Percentiles rank a stretch among this genome's conserved stretches.
Evolutionary conservation across 2,797 vertebrate species (phyloP).

Genomic region (Corythornis leucogaster): DNA sequence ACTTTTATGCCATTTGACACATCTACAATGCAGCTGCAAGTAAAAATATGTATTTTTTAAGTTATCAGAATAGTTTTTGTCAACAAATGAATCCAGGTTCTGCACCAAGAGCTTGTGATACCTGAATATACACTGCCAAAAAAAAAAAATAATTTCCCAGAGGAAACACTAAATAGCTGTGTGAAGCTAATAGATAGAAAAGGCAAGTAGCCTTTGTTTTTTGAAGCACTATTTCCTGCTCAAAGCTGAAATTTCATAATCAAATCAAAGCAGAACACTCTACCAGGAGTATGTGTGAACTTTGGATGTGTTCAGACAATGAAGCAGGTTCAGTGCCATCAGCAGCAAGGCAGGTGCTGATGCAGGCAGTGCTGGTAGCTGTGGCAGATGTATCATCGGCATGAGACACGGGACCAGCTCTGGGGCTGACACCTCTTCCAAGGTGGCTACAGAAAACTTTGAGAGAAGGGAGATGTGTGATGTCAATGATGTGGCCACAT

Average conservation of each 20-base stretch:
- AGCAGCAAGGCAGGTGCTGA: not conserved
- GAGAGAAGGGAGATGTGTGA: not conserved
- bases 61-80: not conserved
- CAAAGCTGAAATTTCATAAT: not conserved
- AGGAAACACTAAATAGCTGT: not conserved
- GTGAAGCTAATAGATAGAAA: not conserved
- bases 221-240: not conserved
- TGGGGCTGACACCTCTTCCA: not conserved
- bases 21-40: constrained; percentile 8
- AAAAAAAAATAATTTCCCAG: fast-evolving
- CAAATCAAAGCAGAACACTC: not conserved
- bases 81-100: not conserved
- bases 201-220: not conserved
- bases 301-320: not conserved
- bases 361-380: fast-evolving
- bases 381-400: not conserved
- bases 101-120: not conserved
- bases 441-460: not conserved
- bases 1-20: not conserved
- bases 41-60: not conserved
- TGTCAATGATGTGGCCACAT: fast-evolving
- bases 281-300: fast-evolving
- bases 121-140: not conserved
- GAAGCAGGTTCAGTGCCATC: fast-evolving
- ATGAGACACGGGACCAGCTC: not conserved